Evolutionary conservation across 2,888 invertebrate species (phyloP).

Genomic region (Synergus laeviventris): DNA sequence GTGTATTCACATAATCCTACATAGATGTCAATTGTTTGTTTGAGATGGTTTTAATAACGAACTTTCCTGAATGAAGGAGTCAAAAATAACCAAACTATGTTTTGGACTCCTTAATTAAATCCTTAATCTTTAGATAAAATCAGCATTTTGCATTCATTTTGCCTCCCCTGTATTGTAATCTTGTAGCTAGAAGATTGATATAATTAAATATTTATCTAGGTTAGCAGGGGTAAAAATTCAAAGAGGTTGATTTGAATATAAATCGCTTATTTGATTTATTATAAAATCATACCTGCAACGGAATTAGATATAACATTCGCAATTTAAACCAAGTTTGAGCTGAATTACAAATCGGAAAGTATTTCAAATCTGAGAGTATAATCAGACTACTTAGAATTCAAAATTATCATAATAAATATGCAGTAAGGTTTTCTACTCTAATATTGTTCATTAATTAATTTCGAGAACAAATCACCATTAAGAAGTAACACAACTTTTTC

Average conservation of each 20-base stretch:
- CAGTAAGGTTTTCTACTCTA: slow-evolving; percentile 5
- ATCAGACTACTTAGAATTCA: slow-evolving; percentile 20
- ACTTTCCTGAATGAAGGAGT: too few species aligned
- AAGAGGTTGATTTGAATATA: slow-evolving; percentile 9
- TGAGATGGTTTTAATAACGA: too few species aligned
- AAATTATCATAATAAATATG: slow-evolving; percentile 4
- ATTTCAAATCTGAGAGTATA: slow-evolving; percentile 26
- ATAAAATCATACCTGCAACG: not conserved
- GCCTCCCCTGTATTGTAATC: not conserved
- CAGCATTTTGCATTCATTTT: too few species aligned
- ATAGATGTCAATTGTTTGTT: too few species aligned
- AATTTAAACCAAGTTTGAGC: slow-evolving; percentile 19
- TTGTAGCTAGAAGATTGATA: not conserved
- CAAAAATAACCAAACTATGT: too few species aligned
- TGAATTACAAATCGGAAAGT: slow-evolving; percentile 18
- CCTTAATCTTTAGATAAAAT: too few species aligned
- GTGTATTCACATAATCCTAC: too few species aligned
- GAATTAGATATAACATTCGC: slow-evolving; percentile 12
- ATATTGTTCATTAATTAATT: not conserved
- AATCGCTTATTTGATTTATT: slow-evolving; percentile 17
- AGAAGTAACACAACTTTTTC: not conserved
- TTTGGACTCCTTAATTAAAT: too few species aligned
- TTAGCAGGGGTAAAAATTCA: not conserved
- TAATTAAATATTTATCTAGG: not conserved
- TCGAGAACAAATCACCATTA: not conserved